Conservation (phyloP, 2,888 invertebrate genomes). For the Herminia tarsipennalis region DNA sequence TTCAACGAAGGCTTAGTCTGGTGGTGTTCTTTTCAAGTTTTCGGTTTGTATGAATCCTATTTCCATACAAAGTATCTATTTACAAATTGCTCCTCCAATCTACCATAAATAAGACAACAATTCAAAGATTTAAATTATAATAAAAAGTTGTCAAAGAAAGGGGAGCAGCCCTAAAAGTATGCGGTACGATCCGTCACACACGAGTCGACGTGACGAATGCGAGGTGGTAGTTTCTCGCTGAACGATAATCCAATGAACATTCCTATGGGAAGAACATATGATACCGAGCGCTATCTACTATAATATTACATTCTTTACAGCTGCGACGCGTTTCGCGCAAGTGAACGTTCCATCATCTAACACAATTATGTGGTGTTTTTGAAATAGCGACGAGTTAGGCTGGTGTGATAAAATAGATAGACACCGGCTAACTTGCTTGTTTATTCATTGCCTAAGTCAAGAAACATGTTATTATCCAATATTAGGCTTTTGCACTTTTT, state of each 20-base stretch:
- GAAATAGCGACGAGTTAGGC: constrained; percentile 7
- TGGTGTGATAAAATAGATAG: not conserved
- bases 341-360: constrained; percentile 23
- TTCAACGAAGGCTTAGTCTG: too few species aligned
- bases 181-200: constrained; percentile 41
- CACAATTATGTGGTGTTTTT: constrained; percentile 13
- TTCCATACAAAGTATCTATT: too few species aligned
- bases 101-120: too few species aligned
- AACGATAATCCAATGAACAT: constrained; percentile 43
- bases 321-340: constrained; percentile 8
- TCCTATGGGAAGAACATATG: constrained; percentile 36
- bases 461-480: too few species aligned
- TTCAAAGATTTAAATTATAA: constrained; percentile 4
- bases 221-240: constrained; percentile 27
- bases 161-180: constrained; percentile 26
- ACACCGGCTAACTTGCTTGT: too few species aligned
- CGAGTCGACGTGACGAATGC: constrained; percentile 48
- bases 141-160: not conserved
- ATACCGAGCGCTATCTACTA: constrained; percentile 27
- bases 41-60: too few species aligned
- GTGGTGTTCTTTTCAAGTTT: too few species aligned
- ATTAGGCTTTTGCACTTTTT: too few species aligned
- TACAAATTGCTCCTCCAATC: too few species aligned
- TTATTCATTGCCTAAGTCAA: too few species aligned
- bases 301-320: constrained; percentile 39